Evolutionary conservation across 1,140 invertebrate species (phyloP), one percentile per base, ranked within the genome.

Genomic region (Drosophila paulistorum): DNA sequence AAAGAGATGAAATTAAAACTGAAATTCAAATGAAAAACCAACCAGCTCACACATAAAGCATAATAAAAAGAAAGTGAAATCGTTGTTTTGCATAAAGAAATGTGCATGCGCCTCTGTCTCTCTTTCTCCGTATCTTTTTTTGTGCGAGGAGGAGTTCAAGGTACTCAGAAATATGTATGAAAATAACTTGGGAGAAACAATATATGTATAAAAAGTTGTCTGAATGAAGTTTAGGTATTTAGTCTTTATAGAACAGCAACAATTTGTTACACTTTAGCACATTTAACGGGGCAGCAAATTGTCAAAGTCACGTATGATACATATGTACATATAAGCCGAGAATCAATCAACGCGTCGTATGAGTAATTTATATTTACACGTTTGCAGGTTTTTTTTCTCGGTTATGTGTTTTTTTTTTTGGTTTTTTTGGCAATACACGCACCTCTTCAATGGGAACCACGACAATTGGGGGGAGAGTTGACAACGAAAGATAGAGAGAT

Each of bases 341-440:
- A 48, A 41, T 51, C 55, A 51, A 62, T 57, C 62, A 82, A 83
- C 76, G 66, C 76, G 79, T 33, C 76, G 83, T 87, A 87, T 87
- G 79, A 71, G 83, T 84, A 71, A 70, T 87, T 70, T 58, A 69
- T 72, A 80, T 89, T 86, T 87, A 87, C 77, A 87, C 79, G 79
- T 80, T 83, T 60, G 79, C 76, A 86, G 62, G 59, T 75, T 77
- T 42, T 66, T n/a, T 48, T 66, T 14, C 41, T 62, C 48, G 35
- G 20, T 2, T 17, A 17, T 23, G 20, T 23, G 20, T 23, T 23
- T 23, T 23, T 23, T 23, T 54, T 60, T 26, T n/a, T n/a, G n/a
- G n/a, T n/a, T n/a, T 45, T 39, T 62, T 68, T 68, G 42, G 60
- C 23, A 42, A 57, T 13, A 71, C 51, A 85, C 74, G 61, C 42